Evolutionary conservation across 2,888 invertebrate species (phyloP), one percentile per base, ranked within the genome.

Genomic region (Lamellibrachia satsuma): DNA sequence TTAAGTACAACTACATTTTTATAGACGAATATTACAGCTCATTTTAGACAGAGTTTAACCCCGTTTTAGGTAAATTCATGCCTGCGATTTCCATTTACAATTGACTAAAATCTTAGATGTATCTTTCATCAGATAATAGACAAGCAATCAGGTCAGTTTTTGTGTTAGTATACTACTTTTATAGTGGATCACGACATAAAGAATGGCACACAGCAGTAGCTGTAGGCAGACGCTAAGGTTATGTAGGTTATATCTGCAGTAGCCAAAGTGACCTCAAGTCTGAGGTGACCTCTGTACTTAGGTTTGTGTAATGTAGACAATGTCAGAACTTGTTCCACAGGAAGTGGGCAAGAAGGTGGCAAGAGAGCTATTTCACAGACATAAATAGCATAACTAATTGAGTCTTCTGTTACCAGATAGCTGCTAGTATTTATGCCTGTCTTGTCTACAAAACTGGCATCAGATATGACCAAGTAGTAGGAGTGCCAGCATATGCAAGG

Each of bases 251-350:
- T n/a, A 22, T 57, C 75, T 75, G 22, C 75, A 3, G 15, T 15
- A 75, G 75, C 75, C 75, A 75, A 75, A 75, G 75, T 75, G 75
- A 75, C 75, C 75, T 22, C 75, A 75, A 60, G 22, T 75, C 75
- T 75, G 75, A 75, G 75, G 22, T 75, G 75, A 75, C 75, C 75
- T 75, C 75, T 75, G n/a, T 15, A 75, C 15, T 57, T 57, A 57
- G 57, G 57, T 7, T 57, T 57, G 7, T 57, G 57, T 57, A 57
- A 57, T 15, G 22, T 15, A 75, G 75, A 75, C 22, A 75, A 75
- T 75, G 75, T 75, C 75, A 75, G 15, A 11, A 75, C 15, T 22
- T 22, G 75, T n/a, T 75, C 22, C 75, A 75, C 22, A 0, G 75
- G 75, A 75, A 75, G 3, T 22, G 22, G 22, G 22, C n/a, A 75